Conservation (phyloP, 2,888 invertebrate species). For the Tenodera sinensis region DNA sequence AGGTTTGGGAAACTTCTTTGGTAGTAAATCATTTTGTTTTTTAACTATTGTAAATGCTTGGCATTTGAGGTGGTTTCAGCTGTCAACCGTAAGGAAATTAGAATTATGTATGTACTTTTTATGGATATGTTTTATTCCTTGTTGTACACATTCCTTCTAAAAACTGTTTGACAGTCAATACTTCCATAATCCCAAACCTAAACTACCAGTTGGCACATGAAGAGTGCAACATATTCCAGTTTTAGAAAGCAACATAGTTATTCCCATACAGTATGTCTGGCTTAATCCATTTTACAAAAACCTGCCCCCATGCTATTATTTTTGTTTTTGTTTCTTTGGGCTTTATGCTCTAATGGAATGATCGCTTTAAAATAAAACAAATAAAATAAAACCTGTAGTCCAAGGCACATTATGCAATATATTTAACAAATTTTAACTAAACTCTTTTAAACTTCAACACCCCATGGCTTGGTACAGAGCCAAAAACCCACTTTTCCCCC, state of each 20-base stretch:
- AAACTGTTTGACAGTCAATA: background rate
- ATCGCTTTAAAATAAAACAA: conserved; percentile 8
- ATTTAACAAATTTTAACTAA: conserved; percentile 29
- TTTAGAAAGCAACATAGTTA: background rate
- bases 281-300: background rate
- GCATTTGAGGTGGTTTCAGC: background rate
- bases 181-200: background rate
- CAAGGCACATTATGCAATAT: conserved; percentile 31
- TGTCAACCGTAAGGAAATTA: no score
- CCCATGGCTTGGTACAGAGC: conserved; percentile 3
- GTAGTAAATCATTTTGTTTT: background rate
- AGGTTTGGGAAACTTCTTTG: background rate
- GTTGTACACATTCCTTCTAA: background rate
- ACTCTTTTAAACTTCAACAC: conserved; percentile 30
- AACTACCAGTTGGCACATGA: background rate
- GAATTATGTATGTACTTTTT: no score
- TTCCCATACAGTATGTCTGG: background rate
- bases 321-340: background rate
- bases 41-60: background rate
- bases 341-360: conserved; percentile 21
- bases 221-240: background rate
- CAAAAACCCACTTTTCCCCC: background rate
- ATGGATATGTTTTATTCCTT: background rate
- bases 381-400: conserved; percentile 16
- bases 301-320: background rate